A percentile compares a stretch with the other conserved stretches of the same genome.
Conservation (phyloP, 1,140 invertebrate genomes). For the Vollenhovia emeryi region DNA sequence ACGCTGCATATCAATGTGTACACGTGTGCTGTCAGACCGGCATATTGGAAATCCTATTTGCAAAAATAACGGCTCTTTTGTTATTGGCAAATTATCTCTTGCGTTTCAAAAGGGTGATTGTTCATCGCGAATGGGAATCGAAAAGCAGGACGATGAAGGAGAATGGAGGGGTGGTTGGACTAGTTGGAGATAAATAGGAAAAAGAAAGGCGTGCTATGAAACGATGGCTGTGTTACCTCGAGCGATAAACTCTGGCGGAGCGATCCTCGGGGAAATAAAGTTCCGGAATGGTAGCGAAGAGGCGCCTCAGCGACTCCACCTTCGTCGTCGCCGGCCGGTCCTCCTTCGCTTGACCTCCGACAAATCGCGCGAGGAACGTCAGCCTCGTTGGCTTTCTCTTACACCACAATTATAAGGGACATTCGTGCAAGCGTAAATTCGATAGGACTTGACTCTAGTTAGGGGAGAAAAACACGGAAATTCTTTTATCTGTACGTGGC, state of each 20-base stretch:
- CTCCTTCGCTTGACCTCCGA: constrained; percentile 65
- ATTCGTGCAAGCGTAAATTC: background rate
- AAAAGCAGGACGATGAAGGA: background rate
- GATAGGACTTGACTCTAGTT: background rate
- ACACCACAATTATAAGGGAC: background rate
- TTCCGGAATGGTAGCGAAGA: constrained; percentile 69
- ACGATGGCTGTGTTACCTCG: constrained; percentile 62
- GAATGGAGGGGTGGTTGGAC: background rate
- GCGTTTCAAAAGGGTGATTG: constrained; percentile 55
- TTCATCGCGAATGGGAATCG: constrained; percentile 16
- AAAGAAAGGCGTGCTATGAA: constrained; percentile 42
- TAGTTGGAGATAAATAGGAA: constrained; percentile 12
- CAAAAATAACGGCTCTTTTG: constrained; percentile 40
- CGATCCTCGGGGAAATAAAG: constrained; percentile 79
- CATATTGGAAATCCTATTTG: constrained; percentile 35
- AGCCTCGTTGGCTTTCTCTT: constrained; percentile 53
- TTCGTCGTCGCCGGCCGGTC: constrained; percentile 37
- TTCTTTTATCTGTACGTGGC: background rate
- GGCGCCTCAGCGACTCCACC: constrained; percentile 48
- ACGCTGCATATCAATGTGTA: background rate
- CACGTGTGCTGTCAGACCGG: background rate
- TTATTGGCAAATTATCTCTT: constrained; percentile 63
- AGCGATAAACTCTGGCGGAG: constrained; percentile 75
- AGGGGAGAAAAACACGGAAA: background rate
- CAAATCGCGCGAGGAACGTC: constrained; percentile 60